phyloP scores from a whole-genome alignment of 2,113 vertebrate species.

The Anhinga rufa region DNA sequence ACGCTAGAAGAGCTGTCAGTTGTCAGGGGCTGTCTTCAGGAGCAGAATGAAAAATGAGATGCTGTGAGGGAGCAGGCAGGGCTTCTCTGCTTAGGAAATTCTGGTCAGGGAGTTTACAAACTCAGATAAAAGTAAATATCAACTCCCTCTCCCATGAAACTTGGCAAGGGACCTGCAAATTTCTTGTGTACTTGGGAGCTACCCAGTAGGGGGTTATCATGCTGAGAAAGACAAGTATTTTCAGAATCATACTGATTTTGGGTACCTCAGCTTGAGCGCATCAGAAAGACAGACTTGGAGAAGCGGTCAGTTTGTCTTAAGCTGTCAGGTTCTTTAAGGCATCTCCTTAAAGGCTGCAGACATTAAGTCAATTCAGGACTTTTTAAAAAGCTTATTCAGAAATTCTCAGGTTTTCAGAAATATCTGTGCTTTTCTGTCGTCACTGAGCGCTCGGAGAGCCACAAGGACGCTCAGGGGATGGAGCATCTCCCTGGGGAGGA shows the following conservation, averaged over 20 bases:
- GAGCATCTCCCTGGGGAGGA: too few relatives aligned
- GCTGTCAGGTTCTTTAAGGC: neutral
- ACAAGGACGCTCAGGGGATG: too few relatives aligned
- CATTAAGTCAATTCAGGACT: neutral
- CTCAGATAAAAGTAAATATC: neutral
- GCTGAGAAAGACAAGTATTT: neutral
- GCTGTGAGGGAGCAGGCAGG: neutral
- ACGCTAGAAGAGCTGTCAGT: neutral
- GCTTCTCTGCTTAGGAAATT: neutral
- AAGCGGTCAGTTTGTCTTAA: neutral
- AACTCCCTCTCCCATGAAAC: neutral
- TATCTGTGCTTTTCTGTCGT: neutral
- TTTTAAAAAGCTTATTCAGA: neutral
- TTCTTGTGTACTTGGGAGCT: neutral
- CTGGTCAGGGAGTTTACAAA: neutral
- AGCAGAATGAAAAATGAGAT: neutral
- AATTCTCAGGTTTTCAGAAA: neutral
- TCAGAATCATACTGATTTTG: fast-evolving
- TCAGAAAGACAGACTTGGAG: fast-evolving
- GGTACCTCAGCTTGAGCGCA: neutral
- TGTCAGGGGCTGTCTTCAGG: neutral
- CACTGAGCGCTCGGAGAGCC: too few relatives aligned
- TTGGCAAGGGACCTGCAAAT: neutral
- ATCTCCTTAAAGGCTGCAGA: neutral
- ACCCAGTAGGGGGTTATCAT: neutral